Evolutionary conservation across 2,888 invertebrate species (phyloP), one percentile per base, ranked within the genome.

Genomic region (Apamea monoglypha): DNA sequence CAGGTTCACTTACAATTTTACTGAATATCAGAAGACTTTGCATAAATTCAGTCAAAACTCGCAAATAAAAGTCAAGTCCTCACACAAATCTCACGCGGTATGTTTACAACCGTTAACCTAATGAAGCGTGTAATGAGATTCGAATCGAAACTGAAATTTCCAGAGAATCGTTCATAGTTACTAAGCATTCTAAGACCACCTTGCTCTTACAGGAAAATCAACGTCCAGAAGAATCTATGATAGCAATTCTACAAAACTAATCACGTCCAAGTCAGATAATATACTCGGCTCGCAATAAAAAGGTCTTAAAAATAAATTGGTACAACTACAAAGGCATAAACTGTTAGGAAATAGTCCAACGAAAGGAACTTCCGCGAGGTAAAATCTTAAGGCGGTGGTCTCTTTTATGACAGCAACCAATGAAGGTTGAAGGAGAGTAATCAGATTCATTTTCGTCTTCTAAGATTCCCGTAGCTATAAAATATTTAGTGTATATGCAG

Each of bases 331-430:
- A 69, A 72, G 69, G 70, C 68, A 85, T 78, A 71, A 79, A 84
- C 36, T 74, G 74, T 79, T 78, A 73, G 78, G 66, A 82, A 82
- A 77, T 79, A 82, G 74, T 67, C 74, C 71, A 63, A 61, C 73
- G 50, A 74, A 74, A 67, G 61, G 32, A 74, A 76, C 78, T 85
- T 86, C 78, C 66, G 74, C 50, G 21, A 63, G 70, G 64, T 73
- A 71, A 61, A 63, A 73, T 83, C 79, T 61, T 63, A 75, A 79
- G 71, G 53, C 56, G 78, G 36, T 5, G 36, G 63, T 74, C 77
- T 66, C 69, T 80, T 87, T 89, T 87, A 86, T 81, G 74, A 68
- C 75, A 70, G 40, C 72, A 64, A 56, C 68, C 76, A 75, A 81
- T 82, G 74, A 78, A 87, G 68, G 32, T 61, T 76, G 14, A 18